These are phyloP conservation scores for Eulemur rufifrons DNA, from an alignment of 2,113 vertebrate genomes.

Conservation along the genomic window DNA sequence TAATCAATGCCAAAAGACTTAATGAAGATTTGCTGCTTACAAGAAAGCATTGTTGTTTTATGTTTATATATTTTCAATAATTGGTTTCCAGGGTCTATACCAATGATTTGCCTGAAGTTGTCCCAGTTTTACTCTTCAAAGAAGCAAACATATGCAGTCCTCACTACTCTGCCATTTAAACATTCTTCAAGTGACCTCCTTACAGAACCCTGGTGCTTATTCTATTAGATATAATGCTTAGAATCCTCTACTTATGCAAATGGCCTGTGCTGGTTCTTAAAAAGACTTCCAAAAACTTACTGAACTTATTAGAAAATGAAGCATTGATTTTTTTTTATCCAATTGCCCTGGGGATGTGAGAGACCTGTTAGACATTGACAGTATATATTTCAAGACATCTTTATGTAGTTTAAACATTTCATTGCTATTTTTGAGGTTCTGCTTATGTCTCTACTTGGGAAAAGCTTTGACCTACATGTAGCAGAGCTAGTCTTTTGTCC, in stretches of 20 bases:
- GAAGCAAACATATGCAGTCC: not conserved
- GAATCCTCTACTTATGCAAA: conserved; percentile 27
- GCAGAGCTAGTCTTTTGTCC: not conserved
- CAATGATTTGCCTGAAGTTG: not conserved
- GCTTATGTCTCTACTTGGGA: conserved; percentile 4
- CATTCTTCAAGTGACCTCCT: conserved; percentile 14
- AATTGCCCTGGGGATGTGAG: conserved; percentile 10
- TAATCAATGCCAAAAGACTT: conserved; percentile 75
- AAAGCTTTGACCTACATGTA: conserved; percentile 47
- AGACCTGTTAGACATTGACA: conserved; percentile 50
- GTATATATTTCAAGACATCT: conserved; percentile 44
- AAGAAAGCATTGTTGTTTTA: conserved; percentile 61
- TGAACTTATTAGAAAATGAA: conserved; percentile 49
- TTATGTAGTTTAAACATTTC: conserved; percentile 25
- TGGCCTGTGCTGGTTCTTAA: not conserved
- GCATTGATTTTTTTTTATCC: conserved; percentile 16
- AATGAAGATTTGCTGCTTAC: conserved; percentile 73
- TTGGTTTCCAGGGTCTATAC: conserved; percentile 48
- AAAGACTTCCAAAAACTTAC: conserved; percentile 46
- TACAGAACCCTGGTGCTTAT: not conserved
- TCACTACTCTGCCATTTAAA: not conserved
- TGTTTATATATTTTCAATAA: conserved; percentile 61
- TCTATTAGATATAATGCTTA: not conserved
- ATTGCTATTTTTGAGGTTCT: conserved; percentile 20
- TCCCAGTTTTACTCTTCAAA: conserved; percentile 38